Percentiles rank a stretch among this genome's conserved stretches.
phyloP scores from a whole-genome alignment of 2,888 invertebrate species.

The Protodeltote pygarga region DNA sequence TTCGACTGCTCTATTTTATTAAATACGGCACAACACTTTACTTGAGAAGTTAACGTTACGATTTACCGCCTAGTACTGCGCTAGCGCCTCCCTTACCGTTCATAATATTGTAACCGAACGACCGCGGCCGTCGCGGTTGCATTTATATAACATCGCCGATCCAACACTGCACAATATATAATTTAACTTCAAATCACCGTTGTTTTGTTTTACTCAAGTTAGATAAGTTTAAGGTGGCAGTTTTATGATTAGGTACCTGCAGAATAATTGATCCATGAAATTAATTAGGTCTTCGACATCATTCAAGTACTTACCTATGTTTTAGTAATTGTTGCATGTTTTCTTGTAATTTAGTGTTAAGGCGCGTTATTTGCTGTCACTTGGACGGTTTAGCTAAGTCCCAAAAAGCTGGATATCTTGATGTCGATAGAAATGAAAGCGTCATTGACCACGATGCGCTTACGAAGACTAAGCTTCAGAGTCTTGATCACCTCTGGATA shows the following conservation, averaged over 20 bases:
- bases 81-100: constrained; percentile 63
- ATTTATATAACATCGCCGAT: constrained; percentile 80
- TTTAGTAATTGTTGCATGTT: constrained; percentile 41
- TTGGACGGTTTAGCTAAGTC: too few relatives aligned
- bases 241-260: constrained; percentile 67
- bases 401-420: too few relatives aligned
- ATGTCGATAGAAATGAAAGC: too few relatives aligned
- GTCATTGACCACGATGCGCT: too few relatives aligned
- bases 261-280: constrained; percentile 67
- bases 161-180: constrained; percentile 67
- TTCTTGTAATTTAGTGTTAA: too few relatives aligned
- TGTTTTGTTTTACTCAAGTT: constrained; percentile 76
- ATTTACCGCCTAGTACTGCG: constrained; percentile 62
- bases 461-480: too few relatives aligned
- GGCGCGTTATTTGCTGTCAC: too few relatives aligned
- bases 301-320: too few relatives aligned
- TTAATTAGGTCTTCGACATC: constrained; percentile 53
- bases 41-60: constrained; percentile 54
- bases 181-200: constrained; percentile 66
- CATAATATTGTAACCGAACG: constrained; percentile 72
- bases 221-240: constrained; percentile 72
- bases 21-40: constrained; percentile 43
- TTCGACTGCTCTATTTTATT: constrained; percentile 42
- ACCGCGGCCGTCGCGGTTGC: constrained; percentile 65
- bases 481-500: too few relatives aligned